Evolutionary conservation across 2,113 vertebrate genomes (phyloP), one percentile per base, ranked within the genome.

Genomic region (Camelus bactrianus): DNA sequence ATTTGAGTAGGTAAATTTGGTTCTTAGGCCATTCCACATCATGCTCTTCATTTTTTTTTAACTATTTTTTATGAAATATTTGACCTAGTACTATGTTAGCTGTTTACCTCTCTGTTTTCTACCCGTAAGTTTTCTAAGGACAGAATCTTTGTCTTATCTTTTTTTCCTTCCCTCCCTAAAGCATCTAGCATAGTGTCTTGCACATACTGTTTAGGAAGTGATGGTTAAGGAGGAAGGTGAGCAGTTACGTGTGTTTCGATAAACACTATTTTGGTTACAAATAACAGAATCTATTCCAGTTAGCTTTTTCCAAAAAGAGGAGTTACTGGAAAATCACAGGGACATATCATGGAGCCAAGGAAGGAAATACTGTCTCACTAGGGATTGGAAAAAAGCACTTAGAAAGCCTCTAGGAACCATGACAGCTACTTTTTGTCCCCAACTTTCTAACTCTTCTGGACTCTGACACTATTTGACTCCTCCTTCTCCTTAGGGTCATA

Each of bases 1-100:
- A 86, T 91, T 87, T 90, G 62, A 92, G n/a, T 64, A 75, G 69
- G 22, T 84, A 62, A 48, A 52, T 82, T 81, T 87, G 26, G 13
- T 75, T 93, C 42, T 96, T 84, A 32, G 3, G 2, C 48, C 48
- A 72, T 93, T 86, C n/a, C 19, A 35, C 15, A 56, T 82, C 28
- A 56, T 2, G 32, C 11, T 77, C 22, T 89, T 85, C 32, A 17
- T 90, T 62, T 15, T 48, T 79, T 89, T 92, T 60, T 42, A 42
- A 62, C 35, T 60, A 64, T 69, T 93, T 88, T 52, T 84, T 91
- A 38, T 56, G 73, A 84, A 89, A 96, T 17, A 9, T 19, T 64
- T 94, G 46, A 64, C 32, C 35, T 79, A 70, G 64, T 73, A 79
- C 20, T 28, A 8, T 17, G 30, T 46, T 77, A 93, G 4, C 60